Percentiles rank a stretch among this genome's conserved stretches.
phyloP scores from a whole-genome alignment of 2,888 invertebrate genomes.

The Pogonocherus hispidulus region DNA sequence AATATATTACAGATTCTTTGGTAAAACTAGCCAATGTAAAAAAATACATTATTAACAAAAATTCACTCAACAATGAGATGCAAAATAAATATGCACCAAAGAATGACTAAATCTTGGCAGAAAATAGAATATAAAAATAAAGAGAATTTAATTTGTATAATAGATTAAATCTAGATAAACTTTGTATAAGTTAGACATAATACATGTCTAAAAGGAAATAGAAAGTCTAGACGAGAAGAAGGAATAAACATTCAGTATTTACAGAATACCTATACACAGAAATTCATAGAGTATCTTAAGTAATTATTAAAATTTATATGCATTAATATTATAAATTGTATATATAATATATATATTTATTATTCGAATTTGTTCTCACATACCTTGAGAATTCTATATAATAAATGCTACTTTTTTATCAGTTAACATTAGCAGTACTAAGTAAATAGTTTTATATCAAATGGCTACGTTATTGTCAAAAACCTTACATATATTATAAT shows the following conservation, averaged over 20 bases:
- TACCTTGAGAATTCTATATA: conserved; percentile 64
- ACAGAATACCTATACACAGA: conserved; percentile 66
- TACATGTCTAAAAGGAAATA: conserved; percentile 42
- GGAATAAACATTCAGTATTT: conserved; percentile 62
- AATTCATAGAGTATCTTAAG: conserved; percentile 64
- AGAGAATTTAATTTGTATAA: conserved; percentile 45
- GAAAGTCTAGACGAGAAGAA: conserved; percentile 46
- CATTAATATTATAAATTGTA: conserved; percentile 66
- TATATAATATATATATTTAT: conserved; percentile 61
- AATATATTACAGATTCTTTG: conserved; percentile 68
- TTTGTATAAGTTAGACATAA: conserved; percentile 37
- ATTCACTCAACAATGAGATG: conserved; percentile 59
- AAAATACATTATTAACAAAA: conserved; percentile 57
- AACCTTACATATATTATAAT: conserved; percentile 62
- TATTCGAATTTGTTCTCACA: conserved; percentile 63
- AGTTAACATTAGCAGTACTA: conserved; percentile 66
- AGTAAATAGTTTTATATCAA: conserved; percentile 68
- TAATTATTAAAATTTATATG: conserved; percentile 64
- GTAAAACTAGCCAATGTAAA: conserved; percentile 68
- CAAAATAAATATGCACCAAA: conserved; percentile 51
- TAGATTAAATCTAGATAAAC: conserved; percentile 42
- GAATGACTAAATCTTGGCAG: conserved; percentile 49
- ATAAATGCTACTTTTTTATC: conserved; percentile 67
- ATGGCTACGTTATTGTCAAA: conserved; percentile 70
- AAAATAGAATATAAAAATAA: conserved; percentile 51